A percentile compares a stretch with the other conserved stretches of the same genome.
Evolutionary conservation across 2,888 invertebrate genomes (phyloP).

Genomic region (Lordiphosa andalusiaca): DNA sequence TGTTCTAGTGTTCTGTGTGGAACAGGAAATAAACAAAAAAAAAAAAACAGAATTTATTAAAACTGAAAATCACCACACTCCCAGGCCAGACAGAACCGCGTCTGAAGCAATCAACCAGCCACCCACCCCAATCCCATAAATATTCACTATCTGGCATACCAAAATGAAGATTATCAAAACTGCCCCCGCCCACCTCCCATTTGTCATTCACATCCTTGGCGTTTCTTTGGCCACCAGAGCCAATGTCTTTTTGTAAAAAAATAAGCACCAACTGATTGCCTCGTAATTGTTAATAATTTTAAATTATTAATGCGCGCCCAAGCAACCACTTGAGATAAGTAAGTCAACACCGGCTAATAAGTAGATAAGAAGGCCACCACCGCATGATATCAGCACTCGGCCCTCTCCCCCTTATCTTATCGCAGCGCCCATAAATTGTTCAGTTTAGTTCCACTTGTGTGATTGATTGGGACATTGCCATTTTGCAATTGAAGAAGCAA

Average conservation of each 20-base stretch:
- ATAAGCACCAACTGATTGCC: conserved; percentile 49
- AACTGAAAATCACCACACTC: not conserved
- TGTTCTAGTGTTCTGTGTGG: not conserved
- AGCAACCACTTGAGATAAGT: conserved; percentile 50
- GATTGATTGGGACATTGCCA: conserved; percentile 51
- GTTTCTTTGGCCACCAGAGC: not conserved
- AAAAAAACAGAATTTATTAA: not conserved
- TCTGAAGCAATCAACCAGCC: not conserved
- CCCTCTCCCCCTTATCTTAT: conserved; percentile 5
- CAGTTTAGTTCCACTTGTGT: conserved; percentile 35
- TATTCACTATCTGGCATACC: conserved; percentile 7
- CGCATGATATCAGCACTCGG: not conserved
- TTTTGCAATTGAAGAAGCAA: too few species aligned
- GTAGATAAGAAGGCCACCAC: conserved; percentile 18
- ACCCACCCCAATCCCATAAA: conserved; percentile 2
- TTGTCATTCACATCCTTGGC: conserved; percentile 8
- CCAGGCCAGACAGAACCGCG: conserved; percentile 5
- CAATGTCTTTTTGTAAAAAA: too few species aligned
- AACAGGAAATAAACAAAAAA: not conserved
- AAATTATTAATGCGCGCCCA: conserved; percentile 52
- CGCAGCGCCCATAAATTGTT: conserved; percentile 19
- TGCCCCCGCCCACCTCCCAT: too few species aligned
- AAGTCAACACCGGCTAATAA: conserved; percentile 10
- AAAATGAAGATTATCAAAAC: not conserved
- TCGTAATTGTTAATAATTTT: conserved; percentile 67